These are phyloP conservation scores for Thrips palmi DNA, from an alignment of 1,140 invertebrate species.

Conservation along the genomic window DNA sequence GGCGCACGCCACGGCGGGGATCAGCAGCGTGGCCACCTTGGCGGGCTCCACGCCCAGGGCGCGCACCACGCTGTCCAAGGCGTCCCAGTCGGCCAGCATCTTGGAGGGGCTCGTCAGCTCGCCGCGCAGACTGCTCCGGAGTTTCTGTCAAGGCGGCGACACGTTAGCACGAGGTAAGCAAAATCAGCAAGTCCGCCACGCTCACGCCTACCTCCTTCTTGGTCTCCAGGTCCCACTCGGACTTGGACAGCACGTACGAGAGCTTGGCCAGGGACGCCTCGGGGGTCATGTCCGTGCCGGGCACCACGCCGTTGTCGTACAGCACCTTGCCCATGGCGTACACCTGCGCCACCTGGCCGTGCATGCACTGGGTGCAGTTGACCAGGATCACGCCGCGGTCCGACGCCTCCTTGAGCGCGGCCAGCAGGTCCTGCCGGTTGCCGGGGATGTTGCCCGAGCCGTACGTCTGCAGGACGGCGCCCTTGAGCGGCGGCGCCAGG, in stretches of 20 bases:
- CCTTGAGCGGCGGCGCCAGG: constrained; percentile 65
- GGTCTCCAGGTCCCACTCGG: constrained; percentile 48
- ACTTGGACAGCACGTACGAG: constrained; percentile 73
- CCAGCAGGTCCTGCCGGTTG: constrained; percentile 62
- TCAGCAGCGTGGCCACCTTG: constrained; percentile 50
- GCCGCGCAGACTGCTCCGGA: constrained; percentile 39
- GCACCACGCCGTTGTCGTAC: constrained; percentile 51
- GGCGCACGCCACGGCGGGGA: constrained; percentile 56
- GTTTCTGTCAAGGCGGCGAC: constrained; percentile 13
- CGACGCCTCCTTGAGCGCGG: constrained; percentile 50
- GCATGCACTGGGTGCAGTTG: constrained; percentile 80
- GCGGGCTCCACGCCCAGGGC: constrained; percentile 47
- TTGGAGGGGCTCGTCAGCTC: constrained; percentile 31
- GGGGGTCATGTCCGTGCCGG: constrained; percentile 87
- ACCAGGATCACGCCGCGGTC: constrained; percentile 72
- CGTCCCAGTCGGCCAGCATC: constrained; percentile 27
- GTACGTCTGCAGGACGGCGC: constrained; percentile 82
- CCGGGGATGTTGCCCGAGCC: constrained; percentile 84
- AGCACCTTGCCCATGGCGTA: constrained; percentile 69
- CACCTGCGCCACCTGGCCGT: constrained; percentile 47
- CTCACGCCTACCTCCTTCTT: constrained; percentile 39
- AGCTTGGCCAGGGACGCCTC: constrained; percentile 88
- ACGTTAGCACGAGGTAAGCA: background rate
- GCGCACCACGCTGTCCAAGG: constrained; percentile 45
- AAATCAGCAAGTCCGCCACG: background rate